These are phyloP conservation scores for Cyrtorhinus lividipennis DNA, from an alignment of 1,140 invertebrate species.

Conservation along the genomic window DNA sequence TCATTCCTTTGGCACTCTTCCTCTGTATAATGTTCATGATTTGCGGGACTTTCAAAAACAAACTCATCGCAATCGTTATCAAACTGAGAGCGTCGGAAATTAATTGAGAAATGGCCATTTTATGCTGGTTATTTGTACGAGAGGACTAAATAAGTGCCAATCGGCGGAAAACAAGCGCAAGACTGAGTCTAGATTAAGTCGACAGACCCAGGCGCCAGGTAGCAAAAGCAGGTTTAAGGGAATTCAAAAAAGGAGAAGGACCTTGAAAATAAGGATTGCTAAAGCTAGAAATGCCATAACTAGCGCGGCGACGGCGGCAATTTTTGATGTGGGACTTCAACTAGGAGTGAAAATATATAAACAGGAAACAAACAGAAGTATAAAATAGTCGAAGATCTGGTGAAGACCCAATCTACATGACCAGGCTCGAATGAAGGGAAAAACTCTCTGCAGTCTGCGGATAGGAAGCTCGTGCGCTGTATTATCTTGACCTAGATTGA, in stretches of 20 bases:
- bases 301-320: not conserved
- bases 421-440: too few relatives aligned
- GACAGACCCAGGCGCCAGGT: too few relatives aligned
- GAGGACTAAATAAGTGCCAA: not conserved
- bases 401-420: too few relatives aligned
- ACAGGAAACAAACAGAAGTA: too few relatives aligned
- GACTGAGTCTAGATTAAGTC: too few relatives aligned
- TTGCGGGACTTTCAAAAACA: constrained; percentile 55
- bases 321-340: too few relatives aligned
- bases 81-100: constrained; percentile 44
- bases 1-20: constrained; percentile 44
- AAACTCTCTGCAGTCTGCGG: too few relatives aligned
- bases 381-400: too few relatives aligned
- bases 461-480: too few relatives aligned
- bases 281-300: constrained; percentile 7
- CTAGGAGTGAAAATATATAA: too few relatives aligned
- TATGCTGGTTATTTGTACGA: not conserved
- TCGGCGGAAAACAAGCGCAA: not conserved
- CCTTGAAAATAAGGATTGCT: constrained; percentile 4
- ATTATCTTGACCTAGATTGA: too few relatives aligned
- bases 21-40: constrained; percentile 42
- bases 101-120: constrained; percentile 21
- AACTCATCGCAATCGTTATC: constrained; percentile 47
- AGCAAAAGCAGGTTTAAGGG: not conserved
- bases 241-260: not conserved